These are phyloP conservation scores for Leucophenga varia DNA, from an alignment of 1,140 invertebrate species.

Conservation along the genomic window DNA sequence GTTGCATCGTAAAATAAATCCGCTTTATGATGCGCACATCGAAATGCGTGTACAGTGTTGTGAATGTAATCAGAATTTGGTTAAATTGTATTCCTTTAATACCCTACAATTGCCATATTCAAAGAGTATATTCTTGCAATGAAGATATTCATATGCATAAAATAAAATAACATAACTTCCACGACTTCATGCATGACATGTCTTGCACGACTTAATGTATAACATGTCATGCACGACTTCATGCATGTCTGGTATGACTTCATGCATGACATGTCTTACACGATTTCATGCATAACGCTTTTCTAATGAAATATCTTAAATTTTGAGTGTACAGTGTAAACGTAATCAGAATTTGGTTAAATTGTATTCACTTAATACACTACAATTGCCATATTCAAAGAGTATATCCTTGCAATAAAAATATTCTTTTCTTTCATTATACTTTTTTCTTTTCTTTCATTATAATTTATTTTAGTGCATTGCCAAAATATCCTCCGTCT, in stretches of 20 bases:
- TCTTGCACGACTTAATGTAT: too few relatives aligned
- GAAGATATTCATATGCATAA: too few relatives aligned
- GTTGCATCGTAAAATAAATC: neutral
- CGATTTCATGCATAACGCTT: too few relatives aligned
- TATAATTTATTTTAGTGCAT: conserved; percentile 63
- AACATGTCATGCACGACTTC: too few relatives aligned
- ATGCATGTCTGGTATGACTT: too few relatives aligned
- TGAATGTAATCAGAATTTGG: neutral
- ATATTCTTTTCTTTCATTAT: conserved; percentile 2
- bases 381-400: neutral
- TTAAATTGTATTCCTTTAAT: conserved; percentile 1
- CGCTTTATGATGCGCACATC: neutral
- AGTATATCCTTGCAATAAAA: neutral
- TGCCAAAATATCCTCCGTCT: conserved; percentile 80
- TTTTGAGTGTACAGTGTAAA: neutral
- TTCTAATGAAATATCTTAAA: too few relatives aligned
- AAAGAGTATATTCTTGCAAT: too few relatives aligned
- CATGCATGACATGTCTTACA: too few relatives aligned
- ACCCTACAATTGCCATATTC: neutral
- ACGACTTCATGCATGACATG: too few relatives aligned
- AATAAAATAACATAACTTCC: too few relatives aligned
- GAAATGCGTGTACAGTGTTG: neutral
- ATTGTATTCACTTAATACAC: neutral
- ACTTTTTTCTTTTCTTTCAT: conserved; percentile 7
- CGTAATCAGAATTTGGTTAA: neutral